Conservation (phyloP, 92 coral and sea anemone genomes). For the Actinostola sp. region DNA sequence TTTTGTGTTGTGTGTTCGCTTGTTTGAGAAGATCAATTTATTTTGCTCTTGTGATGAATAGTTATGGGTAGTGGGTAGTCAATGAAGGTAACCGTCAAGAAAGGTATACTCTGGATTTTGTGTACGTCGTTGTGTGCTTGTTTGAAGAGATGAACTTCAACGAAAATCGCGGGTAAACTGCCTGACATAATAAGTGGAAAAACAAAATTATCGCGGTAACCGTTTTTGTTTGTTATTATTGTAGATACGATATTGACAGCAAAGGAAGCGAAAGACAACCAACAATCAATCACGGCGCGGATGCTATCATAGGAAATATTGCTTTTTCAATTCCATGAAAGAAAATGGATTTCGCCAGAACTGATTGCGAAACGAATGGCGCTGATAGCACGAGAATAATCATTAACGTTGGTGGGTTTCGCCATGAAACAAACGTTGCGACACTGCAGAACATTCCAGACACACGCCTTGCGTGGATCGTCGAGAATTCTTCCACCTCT, state of each 20-base stretch:
- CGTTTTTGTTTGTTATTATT: not conserved
- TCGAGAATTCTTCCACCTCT: constrained; percentile 57
- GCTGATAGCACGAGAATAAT: constrained; percentile 68
- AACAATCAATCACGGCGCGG: not conserved
- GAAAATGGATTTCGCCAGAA: constrained; percentile 54
- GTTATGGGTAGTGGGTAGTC: not conserved
- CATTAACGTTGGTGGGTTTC: constrained; percentile 85
- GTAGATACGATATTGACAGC: not conserved
- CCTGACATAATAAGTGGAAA: not conserved
- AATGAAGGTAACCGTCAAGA: not conserved
- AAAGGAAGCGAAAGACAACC: not conserved
- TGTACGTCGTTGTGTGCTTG: not conserved
- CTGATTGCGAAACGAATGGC: constrained; percentile 46
- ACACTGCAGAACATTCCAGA: constrained; percentile 86
- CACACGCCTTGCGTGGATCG: constrained; percentile 82
- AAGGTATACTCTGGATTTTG: not conserved
- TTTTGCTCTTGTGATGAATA: no score
- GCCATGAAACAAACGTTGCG: constrained; percentile 78
- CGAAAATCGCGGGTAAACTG: not conserved
- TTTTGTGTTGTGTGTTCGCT: not conserved
- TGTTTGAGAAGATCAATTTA: no score
- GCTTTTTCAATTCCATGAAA: no score
- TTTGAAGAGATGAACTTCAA: no score
- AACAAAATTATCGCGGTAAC: not conserved
- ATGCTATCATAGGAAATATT: not conserved